A percentile compares a stretch with the other conserved stretches of the same genome.
Conservation (phyloP, 92 coral and sea anemone genomes). For the Heteractis magnifica region DNA sequence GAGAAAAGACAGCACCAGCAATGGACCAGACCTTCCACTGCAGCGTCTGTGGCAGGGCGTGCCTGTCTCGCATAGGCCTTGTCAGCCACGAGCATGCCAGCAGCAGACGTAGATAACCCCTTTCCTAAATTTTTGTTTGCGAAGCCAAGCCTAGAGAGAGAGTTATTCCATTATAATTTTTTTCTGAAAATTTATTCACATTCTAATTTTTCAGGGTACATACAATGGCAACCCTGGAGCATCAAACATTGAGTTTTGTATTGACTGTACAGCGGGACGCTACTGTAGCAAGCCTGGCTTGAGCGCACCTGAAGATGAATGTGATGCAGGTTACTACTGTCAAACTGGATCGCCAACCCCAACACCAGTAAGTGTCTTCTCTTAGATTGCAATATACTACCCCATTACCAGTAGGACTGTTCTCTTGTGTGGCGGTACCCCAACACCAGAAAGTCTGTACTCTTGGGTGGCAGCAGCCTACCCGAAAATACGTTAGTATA, state of each 20-base stretch:
- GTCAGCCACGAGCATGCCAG: background rate
- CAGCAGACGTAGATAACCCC: background rate
- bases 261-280: constrained; percentile 61
- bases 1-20: no score
- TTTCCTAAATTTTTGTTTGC: background rate
- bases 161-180: no score
- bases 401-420: background rate
- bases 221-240: constrained; percentile 57
- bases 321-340: constrained; percentile 93
- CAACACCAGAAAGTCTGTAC: background rate
- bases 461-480: background rate
- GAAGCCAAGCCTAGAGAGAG: background rate
- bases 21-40: background rate
- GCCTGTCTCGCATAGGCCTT: background rate
- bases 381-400: no score
- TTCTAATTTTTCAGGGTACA: constrained; percentile 60
- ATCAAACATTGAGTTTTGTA: constrained; percentile 51
- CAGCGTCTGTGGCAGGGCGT: background rate
- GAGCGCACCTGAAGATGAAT: constrained; percentile 61
- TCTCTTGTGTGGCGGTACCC: background rate
- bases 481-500: no score
- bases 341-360: constrained; percentile 78
- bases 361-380: constrained; percentile 78
- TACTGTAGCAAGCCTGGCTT: constrained; percentile 79
- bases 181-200: no score